Base-by-base conservation (phyloP, 2,797 vertebrate species). In the Bufotes viridis region DNA sequence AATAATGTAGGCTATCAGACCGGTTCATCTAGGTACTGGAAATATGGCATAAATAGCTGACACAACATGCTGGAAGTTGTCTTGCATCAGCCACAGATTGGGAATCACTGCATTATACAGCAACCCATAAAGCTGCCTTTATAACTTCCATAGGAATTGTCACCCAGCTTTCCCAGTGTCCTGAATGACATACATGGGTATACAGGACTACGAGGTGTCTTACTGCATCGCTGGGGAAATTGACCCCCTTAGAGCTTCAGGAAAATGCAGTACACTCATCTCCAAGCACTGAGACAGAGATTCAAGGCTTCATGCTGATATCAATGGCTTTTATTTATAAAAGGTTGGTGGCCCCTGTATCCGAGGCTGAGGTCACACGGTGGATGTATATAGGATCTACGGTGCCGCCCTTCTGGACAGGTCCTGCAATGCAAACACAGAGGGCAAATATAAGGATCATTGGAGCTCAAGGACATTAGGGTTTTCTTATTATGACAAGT, bases 351-450 rank as follows among this genome's bases (percentile, higher is more conserved):
- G 65, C 61, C 51, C 84, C 76, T 57, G 42, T 2, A 60, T 26
- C 18, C 15, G n/a, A 51, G 65, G 22, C 34, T 60, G 65, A 74
- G 34, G 85, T 87, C 55, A 61, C n/a, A 14, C 1, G 1, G 20
- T n/a, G 61, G 42, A n/a, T 53, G 63, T 57, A 60, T 67, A 74
- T 22, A 17, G 57, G 1, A n/a, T 6, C 12, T 8, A 29, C 5
- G n/a, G 53, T 1, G 10, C 26, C 14, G 29, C 18, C 67, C 55
- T 24, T 81, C 65, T 60, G 60, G 34, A 80, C 5, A 13, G 20
- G 57, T 81, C 72, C 84, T 85, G 58, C 15, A 85, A 78, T 14
- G 24, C 14, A 84, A 72, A 18, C 13, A 70, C 22, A 84, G 20
- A 57, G 13, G 26, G 9, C 14, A 49, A 49, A 42, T 20, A 74